Conservation (phyloP, 1,140 invertebrate genomes). For the Zophobas atratus region DNA sequence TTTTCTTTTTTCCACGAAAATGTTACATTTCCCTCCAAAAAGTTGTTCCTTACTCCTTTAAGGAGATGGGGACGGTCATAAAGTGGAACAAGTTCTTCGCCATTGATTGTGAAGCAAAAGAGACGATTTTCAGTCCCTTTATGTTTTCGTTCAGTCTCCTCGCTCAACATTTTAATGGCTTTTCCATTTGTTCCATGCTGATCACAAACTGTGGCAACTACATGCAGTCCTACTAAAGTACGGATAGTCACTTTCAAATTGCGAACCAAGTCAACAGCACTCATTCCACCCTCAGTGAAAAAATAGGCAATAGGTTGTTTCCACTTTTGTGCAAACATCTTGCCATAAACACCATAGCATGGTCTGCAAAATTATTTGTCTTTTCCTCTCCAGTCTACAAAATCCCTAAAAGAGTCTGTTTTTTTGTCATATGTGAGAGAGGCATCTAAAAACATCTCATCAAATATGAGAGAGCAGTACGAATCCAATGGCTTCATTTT, state of each 20-base stretch:
- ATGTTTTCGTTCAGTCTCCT: too few relatives aligned
- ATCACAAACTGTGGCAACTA: too few relatives aligned
- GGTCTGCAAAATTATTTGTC: conserved; percentile 44
- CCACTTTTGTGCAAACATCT: conserved; percentile 51
- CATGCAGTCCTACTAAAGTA: too few relatives aligned
- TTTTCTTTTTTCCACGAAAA: too few relatives aligned
- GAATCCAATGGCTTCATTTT: conserved; percentile 52
- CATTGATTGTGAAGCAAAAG: too few relatives aligned
- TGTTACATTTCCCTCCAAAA: too few relatives aligned
- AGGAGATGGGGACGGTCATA: too few relatives aligned
- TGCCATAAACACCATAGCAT: conserved; percentile 59
- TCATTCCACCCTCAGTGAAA: conserved; percentile 28
- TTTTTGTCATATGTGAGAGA: conserved; percentile 53
- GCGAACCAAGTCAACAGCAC: not conserved
- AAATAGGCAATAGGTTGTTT: conserved; percentile 60
- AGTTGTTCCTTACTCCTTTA: too few relatives aligned
- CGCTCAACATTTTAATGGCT: too few relatives aligned
- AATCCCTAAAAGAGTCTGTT: conserved; percentile 57
- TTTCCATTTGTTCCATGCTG: too few relatives aligned
- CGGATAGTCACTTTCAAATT: conserved; percentile 5
- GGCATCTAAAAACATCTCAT: conserved; percentile 61
- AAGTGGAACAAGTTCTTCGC: too few relatives aligned
- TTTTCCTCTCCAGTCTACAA: not conserved
- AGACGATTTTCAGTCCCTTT: too few relatives aligned
- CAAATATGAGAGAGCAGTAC: conserved; percentile 59